phyloP scores from a whole-genome alignment of 2,888 invertebrate genomes.

The Luperina nickerlii region DNA sequence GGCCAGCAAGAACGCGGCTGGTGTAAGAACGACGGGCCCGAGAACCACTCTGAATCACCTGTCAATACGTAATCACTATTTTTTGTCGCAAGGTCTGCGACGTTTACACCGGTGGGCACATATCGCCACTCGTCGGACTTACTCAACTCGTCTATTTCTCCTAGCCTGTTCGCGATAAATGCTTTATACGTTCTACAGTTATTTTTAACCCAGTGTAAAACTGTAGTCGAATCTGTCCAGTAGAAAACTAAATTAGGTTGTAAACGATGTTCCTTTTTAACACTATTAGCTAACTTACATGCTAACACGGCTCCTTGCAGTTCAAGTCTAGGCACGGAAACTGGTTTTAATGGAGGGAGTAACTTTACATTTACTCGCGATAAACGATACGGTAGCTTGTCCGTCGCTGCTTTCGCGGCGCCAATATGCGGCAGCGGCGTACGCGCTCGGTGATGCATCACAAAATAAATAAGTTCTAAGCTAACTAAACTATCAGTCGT shows the following conservation, averaged over 20 bases:
- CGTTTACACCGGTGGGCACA: slow-evolving; percentile 5
- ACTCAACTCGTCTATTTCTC: not conserved
- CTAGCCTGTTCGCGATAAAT: not conserved
- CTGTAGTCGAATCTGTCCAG: slow-evolving; percentile 9
- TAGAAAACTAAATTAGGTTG: not conserved
- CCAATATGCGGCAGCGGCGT: not conserved
- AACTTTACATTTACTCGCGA: slow-evolving; percentile 1
- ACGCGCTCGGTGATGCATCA: slow-evolving; percentile 5
- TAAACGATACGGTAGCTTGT: not conserved
- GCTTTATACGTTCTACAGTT: not conserved
- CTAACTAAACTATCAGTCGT: not conserved
- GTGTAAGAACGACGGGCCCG: slow-evolving; percentile 2
- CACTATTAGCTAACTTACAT: not conserved
- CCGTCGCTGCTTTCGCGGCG: not conserved
- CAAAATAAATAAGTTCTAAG: slow-evolving; percentile 3
- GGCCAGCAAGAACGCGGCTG: not conserved
- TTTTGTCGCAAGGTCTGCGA: not conserved
- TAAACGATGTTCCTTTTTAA: not conserved
- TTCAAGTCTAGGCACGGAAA: not conserved
- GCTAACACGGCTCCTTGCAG: slow-evolving; percentile 5
- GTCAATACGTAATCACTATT: slow-evolving; percentile 4
- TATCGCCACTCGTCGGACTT: not conserved
- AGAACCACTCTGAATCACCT: not conserved
- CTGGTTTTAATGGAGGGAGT: slow-evolving; percentile 1
- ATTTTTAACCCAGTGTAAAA: slow-evolving; percentile 1